These are phyloP conservation scores for Xyliphius kryptos DNA, from an alignment of 2,113 vertebrate genomes.

Conservation along the genomic window DNA sequence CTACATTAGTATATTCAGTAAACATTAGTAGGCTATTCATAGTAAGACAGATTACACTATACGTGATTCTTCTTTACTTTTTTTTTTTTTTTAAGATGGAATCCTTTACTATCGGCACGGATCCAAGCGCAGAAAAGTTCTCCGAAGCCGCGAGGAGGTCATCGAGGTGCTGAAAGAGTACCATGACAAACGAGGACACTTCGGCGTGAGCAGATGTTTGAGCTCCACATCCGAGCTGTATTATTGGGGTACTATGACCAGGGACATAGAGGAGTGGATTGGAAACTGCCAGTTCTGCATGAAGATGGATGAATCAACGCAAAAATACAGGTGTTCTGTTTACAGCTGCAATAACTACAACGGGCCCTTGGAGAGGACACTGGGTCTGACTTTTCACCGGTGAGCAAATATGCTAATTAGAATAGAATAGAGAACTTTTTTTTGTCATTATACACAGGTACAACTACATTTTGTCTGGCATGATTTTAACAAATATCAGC, in stretches of 20 bases:
- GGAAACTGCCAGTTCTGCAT: conserved; percentile 35
- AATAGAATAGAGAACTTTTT: no score
- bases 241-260: conserved; percentile 43
- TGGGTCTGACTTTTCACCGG: conserved; percentile 37
- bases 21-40: no score
- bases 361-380: conserved; percentile 28
- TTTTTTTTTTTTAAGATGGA: conserved; percentile 41
- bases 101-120: conserved; percentile 50
- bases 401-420: no score
- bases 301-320: conserved; percentile 28
- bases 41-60: no score
- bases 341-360: conserved; percentile 37
- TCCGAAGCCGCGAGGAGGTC: conserved; percentile 53
- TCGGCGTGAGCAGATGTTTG: conserved; percentile 48
- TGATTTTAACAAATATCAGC: no score
- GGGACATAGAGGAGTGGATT: conserved; percentile 31
- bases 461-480: no score
- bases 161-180: conserved; percentile 50
- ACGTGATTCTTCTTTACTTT: no score
- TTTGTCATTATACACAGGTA: no score
- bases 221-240: conserved; percentile 44
- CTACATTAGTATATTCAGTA: no score
- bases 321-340: conserved; percentile 29
- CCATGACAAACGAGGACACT: conserved; percentile 56
- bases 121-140: conserved; percentile 46